These are phyloP conservation scores for Dendrocopos noguchii DNA, from an alignment of 2,113 vertebrate species.

Conservation along the genomic window DNA sequence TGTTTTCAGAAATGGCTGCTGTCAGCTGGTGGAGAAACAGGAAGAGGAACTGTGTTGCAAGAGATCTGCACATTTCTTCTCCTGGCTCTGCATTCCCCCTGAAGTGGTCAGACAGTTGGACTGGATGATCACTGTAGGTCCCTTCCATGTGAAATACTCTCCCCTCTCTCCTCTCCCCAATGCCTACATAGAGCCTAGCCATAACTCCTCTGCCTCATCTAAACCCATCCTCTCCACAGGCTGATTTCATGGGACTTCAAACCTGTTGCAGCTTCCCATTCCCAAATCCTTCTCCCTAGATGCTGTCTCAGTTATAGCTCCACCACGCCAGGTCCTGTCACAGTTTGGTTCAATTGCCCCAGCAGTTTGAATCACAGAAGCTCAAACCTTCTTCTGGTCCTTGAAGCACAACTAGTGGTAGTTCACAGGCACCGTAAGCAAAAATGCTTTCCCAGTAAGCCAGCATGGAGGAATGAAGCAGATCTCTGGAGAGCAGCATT, in stretches of 20 bases:
- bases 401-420: not conserved
- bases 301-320: not conserved
- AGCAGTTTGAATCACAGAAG: not conserved
- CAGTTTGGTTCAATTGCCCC: not conserved
- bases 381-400: not conserved
- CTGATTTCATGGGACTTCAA: not conserved
- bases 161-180: too few relatives aligned
- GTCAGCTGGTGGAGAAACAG: not conserved
- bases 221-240: not conserved
- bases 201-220: not conserved
- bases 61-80: not conserved
- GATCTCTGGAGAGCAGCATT: not conserved
- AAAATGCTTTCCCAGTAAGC: not conserved
- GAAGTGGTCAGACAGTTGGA: too few relatives aligned
- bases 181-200: not conserved
- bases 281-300: not conserved
- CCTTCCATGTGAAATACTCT: not conserved
- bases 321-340: not conserved
- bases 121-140: not conserved
- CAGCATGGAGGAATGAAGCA: rapidly evolving
- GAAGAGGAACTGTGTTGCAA: not conserved
- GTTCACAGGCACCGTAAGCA: not conserved
- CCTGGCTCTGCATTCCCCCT: not conserved
- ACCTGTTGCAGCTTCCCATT: not conserved
- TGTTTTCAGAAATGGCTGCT: not conserved